These are phyloP conservation scores for Dipodomys merriami DNA, from an alignment of 2,113 vertebrate genomes.

Conservation along the genomic window DNA sequence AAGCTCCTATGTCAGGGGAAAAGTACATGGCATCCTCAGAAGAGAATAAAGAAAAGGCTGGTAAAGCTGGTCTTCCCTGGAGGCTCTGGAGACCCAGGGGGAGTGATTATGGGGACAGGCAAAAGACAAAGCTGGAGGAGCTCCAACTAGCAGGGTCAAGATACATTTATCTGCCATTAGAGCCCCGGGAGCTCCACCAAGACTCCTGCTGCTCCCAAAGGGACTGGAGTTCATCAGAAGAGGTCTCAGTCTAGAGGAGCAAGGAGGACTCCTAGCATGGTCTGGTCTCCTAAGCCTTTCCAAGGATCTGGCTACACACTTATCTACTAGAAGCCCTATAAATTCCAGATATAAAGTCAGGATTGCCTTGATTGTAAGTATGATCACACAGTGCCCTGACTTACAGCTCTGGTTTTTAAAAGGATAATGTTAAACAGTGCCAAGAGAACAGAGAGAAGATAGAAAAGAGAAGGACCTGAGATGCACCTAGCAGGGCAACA, in stretches of 20 bases:
- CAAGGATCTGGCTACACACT: not conserved
- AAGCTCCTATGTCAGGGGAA: not conserved
- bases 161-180: not conserved
- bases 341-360: not conserved
- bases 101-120: not conserved
- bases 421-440: not conserved
- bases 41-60: not conserved
- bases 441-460: not conserved
- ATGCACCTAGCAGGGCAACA: not conserved
- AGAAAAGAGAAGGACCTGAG: not conserved
- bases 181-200: not conserved
- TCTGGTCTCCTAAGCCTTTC: not conserved
- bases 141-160: not conserved
- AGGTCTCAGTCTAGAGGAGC: not conserved
- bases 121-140: slow-evolving; percentile 1
- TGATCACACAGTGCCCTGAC: not conserved
- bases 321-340: not conserved
- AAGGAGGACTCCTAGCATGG: not conserved
- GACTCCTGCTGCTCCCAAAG: not conserved
- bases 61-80: not conserved
- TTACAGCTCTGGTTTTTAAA: slow-evolving; percentile 61
- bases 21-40: not conserved
- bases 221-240: not conserved
- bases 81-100: not conserved
- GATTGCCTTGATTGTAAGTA: slow-evolving; percentile 19